phyloP scores from a whole-genome alignment of 2,888 invertebrate species.

The Conomelus anceps region DNA sequence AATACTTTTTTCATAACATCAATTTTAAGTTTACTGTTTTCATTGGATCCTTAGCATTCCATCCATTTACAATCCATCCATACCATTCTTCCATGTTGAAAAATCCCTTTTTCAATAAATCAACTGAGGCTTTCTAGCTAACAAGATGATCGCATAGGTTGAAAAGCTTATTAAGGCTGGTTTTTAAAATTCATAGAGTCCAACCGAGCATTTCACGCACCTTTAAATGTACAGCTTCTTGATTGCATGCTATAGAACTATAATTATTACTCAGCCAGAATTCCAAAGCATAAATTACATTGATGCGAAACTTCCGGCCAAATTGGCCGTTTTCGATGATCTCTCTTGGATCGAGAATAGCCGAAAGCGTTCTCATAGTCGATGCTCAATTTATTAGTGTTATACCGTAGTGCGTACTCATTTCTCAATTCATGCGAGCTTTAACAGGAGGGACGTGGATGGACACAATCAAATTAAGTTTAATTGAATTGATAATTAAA shows the following conservation, averaged over 20 bases:
- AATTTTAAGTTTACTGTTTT: too few species aligned
- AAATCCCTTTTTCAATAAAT: too few species aligned
- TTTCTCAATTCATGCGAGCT: too few species aligned
- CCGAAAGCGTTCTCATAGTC: not conserved
- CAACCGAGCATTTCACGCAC: not conserved
- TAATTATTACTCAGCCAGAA: not conserved
- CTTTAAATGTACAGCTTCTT: not conserved
- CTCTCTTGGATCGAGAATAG: not conserved
- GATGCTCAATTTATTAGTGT: not conserved
- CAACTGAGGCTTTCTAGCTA: too few species aligned
- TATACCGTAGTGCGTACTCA: too few species aligned
- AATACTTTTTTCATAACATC: too few species aligned
- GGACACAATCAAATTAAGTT: too few species aligned
- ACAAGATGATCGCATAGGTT: not conserved
- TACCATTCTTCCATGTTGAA: too few species aligned
- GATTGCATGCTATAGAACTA: not conserved
- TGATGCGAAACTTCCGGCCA: not conserved
- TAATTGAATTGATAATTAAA: too few species aligned
- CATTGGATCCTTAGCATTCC: too few species aligned
- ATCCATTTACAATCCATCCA: too few species aligned
- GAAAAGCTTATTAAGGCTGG: not conserved
- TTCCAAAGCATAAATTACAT: not conserved
- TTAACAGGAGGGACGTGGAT: too few species aligned
- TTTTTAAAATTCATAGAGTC: not conserved
- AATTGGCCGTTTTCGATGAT: not conserved